Evolutionary conservation across 2,888 invertebrate species (phyloP), one percentile per base, ranked within the genome.

Genomic region (Stramonita haemastoma): DNA sequence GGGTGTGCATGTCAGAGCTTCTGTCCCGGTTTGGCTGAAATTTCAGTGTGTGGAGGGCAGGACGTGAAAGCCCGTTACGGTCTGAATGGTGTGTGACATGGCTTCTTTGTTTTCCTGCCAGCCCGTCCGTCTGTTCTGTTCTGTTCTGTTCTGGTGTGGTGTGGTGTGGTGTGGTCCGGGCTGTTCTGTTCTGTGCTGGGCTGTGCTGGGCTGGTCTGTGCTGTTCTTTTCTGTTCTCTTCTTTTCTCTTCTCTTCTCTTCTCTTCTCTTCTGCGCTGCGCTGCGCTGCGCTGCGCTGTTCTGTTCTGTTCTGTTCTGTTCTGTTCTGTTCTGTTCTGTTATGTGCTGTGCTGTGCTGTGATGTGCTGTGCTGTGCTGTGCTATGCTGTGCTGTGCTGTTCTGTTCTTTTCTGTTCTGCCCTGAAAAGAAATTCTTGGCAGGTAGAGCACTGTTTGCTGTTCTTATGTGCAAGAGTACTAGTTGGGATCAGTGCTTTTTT

Each of bases 141-240:
- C 79, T 73, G 70, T 70, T 70, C 70, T 70, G 70, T 70, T 17
- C 70, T 70, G 70, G 11, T 70, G 17, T 70, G 22, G 5, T 22
- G 17, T 70, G 22, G 11, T 22, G 17, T 70, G 70, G 11, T 17
- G 79, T 73, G 0, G 36, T 86, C 89, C 86, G 60, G 86, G 36
- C 89, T 79, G 56, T 34, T 83, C 88, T 88, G 17, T 73, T 66
- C 36, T 81, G 56, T 81, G 22, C 57, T 57, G 34, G 81, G 2
- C 86, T 70, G 26, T 89, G 57, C 85, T 89, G 36, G 70, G 15
- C 87, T 90, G 17, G 77, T 87, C 90, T 32, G 29, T 84, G 32
- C 87, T 90, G n/a, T 87, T 83, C 90, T 79, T 19, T 90, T 81
- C 60, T 90, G 26, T 87, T 66, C 86, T 86, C 22, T 34, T 36